Evolutionary conservation across 1,140 invertebrate genomes (phyloP).

Genomic region (Camponotus floridanus): DNA sequence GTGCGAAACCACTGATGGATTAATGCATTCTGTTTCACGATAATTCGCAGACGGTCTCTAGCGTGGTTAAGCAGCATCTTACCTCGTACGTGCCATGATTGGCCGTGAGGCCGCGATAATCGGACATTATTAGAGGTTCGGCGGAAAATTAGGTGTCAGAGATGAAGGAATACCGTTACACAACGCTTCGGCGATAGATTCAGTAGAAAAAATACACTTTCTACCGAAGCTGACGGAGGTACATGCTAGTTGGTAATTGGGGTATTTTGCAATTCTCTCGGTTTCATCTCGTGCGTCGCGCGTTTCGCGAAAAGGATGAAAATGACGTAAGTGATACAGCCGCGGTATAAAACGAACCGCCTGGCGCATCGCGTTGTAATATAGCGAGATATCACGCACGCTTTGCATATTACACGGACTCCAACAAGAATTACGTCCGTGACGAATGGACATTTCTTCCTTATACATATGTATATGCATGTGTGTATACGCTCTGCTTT

Average conservation of each 20-base stretch:
- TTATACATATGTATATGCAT: too few species aligned
- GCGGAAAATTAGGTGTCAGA: conserved; percentile 55
- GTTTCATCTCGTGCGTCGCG: conserved; percentile 27
- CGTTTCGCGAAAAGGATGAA: conserved; percentile 22
- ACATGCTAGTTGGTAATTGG: conserved; percentile 19
- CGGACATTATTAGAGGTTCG: conserved; percentile 56
- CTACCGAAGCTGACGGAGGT: not conserved
- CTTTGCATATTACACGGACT: conserved; percentile 43
- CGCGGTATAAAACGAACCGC: conserved; percentile 36
- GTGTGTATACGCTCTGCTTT: not conserved
- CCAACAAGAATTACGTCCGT: conserved; percentile 40
- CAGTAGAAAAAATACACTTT: conserved; percentile 36
- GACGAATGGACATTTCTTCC: conserved; percentile 42
- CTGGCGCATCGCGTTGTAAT: conserved; percentile 32
- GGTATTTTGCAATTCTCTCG: conserved; percentile 45
- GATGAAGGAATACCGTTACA: conserved; percentile 53
- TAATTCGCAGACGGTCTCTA: conserved; percentile 32
- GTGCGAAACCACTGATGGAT: not conserved
- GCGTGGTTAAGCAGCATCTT: conserved; percentile 28
- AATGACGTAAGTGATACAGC: conserved; percentile 45
- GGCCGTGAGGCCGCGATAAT: conserved; percentile 52
- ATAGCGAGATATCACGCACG: conserved; percentile 30
- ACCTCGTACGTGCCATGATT: conserved; percentile 39
- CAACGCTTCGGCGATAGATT: conserved; percentile 12
- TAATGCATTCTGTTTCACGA: conserved; percentile 14